Percentiles rank a stretch among this genome's conserved stretches.
Conservation (phyloP, 2,888 invertebrate species). For the Sphinx pinastri region DNA sequence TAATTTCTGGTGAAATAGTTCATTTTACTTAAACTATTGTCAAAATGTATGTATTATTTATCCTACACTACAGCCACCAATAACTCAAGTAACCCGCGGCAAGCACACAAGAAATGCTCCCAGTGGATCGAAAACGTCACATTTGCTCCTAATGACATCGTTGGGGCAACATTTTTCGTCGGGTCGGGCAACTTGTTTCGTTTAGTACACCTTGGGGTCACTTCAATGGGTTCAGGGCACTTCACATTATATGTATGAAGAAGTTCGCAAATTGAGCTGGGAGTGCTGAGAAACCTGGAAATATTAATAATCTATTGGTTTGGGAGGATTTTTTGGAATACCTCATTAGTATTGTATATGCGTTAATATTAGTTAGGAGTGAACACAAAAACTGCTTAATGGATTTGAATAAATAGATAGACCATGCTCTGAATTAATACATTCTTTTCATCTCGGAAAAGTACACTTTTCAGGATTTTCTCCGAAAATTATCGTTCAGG, state of each 20-base stretch:
- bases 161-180: conserved; percentile 8
- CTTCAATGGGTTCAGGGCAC: background rate
- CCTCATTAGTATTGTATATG: too few species aligned
- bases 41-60: background rate
- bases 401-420: too few species aligned
- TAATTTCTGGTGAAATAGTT: too few species aligned
- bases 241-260: background rate
- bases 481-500: too few species aligned
- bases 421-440: too few species aligned
- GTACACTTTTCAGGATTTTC: too few species aligned
- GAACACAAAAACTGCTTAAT: too few species aligned
- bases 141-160: conserved; percentile 19
- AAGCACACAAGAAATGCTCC: background rate
- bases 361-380: too few species aligned
- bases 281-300: background rate
- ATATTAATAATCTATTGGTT: background rate
- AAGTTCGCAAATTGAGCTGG: background rate
- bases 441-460: too few species aligned
- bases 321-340: too few species aligned
- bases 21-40: too few species aligned
- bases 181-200: conserved; percentile 10
- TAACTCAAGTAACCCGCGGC: background rate
- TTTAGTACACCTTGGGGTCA: conserved; percentile 16
- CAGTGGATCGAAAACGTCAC: conserved; percentile 14
- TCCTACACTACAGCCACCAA: background rate